Evolutionary conservation across 1,140 invertebrate genomes (phyloP).

Genomic region (Eufriesea mexicana): DNA sequence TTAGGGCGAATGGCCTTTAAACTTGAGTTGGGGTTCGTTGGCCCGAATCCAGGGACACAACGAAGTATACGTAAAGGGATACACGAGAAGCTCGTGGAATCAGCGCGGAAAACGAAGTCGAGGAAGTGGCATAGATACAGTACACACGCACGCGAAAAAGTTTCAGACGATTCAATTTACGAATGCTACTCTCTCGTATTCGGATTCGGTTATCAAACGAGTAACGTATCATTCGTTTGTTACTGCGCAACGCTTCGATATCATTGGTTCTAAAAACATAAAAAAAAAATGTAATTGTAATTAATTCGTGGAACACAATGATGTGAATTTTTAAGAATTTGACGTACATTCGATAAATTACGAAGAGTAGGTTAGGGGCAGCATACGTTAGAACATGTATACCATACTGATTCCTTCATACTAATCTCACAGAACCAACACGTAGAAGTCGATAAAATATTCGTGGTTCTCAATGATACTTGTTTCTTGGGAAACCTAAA

Average conservation of each 20-base stretch:
- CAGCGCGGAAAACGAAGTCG: not conserved
- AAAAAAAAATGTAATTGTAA: not conserved
- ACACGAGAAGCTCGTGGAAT: not conserved
- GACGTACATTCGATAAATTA: not conserved
- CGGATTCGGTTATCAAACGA: not conserved
- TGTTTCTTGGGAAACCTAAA: not conserved
- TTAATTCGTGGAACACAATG: not conserved
- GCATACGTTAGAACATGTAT: not conserved
- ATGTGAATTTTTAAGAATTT: not conserved
- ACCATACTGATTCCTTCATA: not conserved
- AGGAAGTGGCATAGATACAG: not conserved
- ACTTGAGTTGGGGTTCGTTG: constrained; percentile 27
- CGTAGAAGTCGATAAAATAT: not conserved
- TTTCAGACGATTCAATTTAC: constrained; percentile 3
- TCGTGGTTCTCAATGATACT: not conserved
- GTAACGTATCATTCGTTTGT: not conserved
- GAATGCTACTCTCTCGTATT: not conserved
- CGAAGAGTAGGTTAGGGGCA: not conserved
- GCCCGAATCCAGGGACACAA: not conserved
- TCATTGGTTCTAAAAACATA: not conserved
- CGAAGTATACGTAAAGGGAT: not conserved
- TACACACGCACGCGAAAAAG: not conserved
- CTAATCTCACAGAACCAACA: not conserved
- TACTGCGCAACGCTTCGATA: constrained; percentile 3
- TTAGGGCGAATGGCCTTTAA: constrained; percentile 25